Conservation (phyloP, 1,140 invertebrate genomes). For the Stegodyphus dumicola region DNA sequence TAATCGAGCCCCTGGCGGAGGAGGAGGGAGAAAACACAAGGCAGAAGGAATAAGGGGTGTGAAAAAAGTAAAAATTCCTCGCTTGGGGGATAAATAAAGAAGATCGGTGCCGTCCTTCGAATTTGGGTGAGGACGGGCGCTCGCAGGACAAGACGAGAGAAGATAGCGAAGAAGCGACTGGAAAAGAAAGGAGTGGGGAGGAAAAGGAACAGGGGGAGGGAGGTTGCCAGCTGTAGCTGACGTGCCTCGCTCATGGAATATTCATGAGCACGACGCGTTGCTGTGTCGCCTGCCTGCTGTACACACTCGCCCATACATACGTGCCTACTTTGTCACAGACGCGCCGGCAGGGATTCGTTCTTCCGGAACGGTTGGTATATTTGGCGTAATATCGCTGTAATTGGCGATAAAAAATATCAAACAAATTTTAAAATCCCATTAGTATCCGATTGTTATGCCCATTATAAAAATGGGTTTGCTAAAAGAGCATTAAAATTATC, state of each 20-base stretch:
- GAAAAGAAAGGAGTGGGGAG: not conserved
- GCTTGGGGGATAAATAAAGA: slow-evolving; percentile 3
- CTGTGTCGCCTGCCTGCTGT: slow-evolving; percentile 48
- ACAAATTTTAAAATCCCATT: too few species aligned
- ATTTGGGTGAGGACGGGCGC: slow-evolving; percentile 12
- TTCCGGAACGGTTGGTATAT: not conserved
- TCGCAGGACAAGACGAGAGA: slow-evolving; percentile 16
- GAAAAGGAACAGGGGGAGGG: not conserved
- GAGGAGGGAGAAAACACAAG: not conserved
- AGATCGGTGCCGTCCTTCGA: slow-evolving; percentile 9
- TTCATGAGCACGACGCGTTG: slow-evolving; percentile 56
- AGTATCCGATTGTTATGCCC: too few species aligned
- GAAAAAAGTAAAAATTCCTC: slow-evolving; percentile 44
- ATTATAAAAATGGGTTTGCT: too few species aligned
- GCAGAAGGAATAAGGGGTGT: slow-evolving; percentile 18
- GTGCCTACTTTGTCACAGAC: slow-evolving; percentile 58
- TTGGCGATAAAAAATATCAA: too few species aligned
- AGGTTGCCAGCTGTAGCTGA: slow-evolving; percentile 33
- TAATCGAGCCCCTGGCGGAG: not conserved
- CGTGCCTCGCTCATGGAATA: slow-evolving; percentile 57
- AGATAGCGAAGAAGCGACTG: too few species aligned
- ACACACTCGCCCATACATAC: slow-evolving; percentile 52
- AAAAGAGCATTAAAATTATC: too few species aligned
- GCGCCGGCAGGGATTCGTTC: slow-evolving; percentile 43
- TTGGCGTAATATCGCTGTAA: slow-evolving; percentile 12